phyloP scores from a whole-genome alignment of 2,888 invertebrate genomes.

The Heteromurus nitidus region DNA sequence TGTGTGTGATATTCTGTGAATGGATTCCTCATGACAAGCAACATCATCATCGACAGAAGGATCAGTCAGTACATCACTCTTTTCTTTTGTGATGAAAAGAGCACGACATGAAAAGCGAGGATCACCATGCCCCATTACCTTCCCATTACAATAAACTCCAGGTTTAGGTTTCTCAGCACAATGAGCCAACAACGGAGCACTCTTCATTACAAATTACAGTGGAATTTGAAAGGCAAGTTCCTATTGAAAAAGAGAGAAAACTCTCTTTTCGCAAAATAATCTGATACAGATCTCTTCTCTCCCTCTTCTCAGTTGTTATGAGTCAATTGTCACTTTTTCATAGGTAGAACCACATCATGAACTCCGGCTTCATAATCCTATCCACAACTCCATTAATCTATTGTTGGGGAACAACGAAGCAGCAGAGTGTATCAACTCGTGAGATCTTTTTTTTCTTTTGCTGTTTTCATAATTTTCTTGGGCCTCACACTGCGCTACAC shows the following conservation, averaged over 20 bases:
- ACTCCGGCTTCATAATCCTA: slow-evolving; percentile 37
- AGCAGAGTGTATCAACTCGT: slow-evolving; percentile 59
- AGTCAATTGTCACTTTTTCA: slow-evolving; percentile 60
- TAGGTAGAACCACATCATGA: slow-evolving; percentile 44
- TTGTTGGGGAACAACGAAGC: slow-evolving; percentile 41
- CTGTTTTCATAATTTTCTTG: slow-evolving; percentile 45
- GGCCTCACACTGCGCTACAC: slow-evolving; percentile 58
- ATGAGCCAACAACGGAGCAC: neutral
- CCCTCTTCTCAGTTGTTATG: slow-evolving; percentile 46
- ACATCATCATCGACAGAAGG: slow-evolving; percentile 22
- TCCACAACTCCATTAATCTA: slow-evolving; percentile 52
- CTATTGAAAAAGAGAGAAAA: slow-evolving; percentile 23
- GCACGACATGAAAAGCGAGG: slow-evolving; percentile 26
- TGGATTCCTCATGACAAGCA: slow-evolving; percentile 27
- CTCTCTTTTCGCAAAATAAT: slow-evolving; percentile 49
- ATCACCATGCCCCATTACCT: slow-evolving; percentile 47
- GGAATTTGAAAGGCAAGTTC: too few species aligned
- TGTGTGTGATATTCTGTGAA: slow-evolving; percentile 1
- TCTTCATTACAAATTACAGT: slow-evolving; percentile 9
- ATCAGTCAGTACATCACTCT: slow-evolving; percentile 14
- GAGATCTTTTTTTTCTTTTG: slow-evolving; percentile 53
- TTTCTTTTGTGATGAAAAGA: slow-evolving; percentile 7
- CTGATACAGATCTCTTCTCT: slow-evolving; percentile 27
- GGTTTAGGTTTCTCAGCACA: neutral
- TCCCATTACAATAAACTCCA: slow-evolving; percentile 23